Conservation (phyloP, 2,113 vertebrate genomes). For the Cololabis saira region DNA sequence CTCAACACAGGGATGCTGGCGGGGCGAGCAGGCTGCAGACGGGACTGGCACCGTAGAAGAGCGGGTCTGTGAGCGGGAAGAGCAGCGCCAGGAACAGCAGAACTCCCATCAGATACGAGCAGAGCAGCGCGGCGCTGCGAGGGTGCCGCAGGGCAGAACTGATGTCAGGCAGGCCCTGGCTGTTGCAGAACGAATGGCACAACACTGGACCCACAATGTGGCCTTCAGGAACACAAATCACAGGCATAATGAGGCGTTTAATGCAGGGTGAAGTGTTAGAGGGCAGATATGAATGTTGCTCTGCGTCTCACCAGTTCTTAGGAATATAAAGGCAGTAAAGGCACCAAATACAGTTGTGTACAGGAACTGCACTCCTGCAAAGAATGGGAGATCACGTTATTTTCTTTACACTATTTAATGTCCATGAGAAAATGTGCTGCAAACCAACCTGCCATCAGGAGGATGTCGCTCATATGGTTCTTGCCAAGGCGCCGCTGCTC, state of each 20-base stretch:
- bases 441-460: slow-evolving; percentile 63
- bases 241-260: not conserved
- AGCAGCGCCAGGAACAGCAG: slow-evolving; percentile 60
- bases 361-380: slow-evolving; percentile 83
- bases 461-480: slow-evolving; percentile 75
- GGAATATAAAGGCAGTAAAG: slow-evolving; percentile 85
- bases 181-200: slow-evolving; percentile 87
- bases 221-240: slow-evolving; percentile 59
- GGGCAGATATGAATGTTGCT: not conserved
- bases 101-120: slow-evolving; percentile 37
- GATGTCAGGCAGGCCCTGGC: slow-evolving; percentile 83
- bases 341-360: slow-evolving; percentile 85
- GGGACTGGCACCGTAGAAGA: slow-evolving; percentile 79
- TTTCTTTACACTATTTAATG: not conserved
- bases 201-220: slow-evolving; percentile 83
- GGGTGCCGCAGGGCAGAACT: slow-evolving; percentile 71
- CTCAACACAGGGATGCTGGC: slow-evolving; percentile 57
- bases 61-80: slow-evolving; percentile 81
- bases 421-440: not conserved
- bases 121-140: slow-evolving; percentile 22
- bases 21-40: slow-evolving; percentile 70
- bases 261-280: not conserved
- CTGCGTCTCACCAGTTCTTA: slow-evolving; percentile 78
- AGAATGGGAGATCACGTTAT: not conserved
- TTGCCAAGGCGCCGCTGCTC: slow-evolving; percentile 82